Conservation (phyloP, 2,888 invertebrate species). For the Diloba caeruleocephala region DNA sequence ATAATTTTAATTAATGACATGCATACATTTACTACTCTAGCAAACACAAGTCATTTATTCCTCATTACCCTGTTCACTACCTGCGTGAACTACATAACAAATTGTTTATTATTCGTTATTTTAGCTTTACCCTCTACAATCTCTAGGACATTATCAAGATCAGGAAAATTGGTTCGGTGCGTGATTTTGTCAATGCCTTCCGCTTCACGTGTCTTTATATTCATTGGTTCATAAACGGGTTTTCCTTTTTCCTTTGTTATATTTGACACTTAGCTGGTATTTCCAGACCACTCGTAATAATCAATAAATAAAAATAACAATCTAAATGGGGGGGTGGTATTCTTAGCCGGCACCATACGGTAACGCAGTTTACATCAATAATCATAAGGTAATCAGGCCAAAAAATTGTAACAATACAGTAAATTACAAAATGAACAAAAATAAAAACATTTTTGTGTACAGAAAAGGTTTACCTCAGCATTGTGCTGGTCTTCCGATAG, state of each 20-base stretch:
- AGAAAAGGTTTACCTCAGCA: too few species aligned
- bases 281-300: constrained; percentile 20
- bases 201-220: neutral
- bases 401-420: too few species aligned
- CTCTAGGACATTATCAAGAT: constrained; percentile 29
- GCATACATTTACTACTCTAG: too few species aligned
- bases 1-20: too few species aligned
- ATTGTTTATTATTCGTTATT: neutral
- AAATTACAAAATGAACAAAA: too few species aligned
- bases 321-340: too few species aligned
- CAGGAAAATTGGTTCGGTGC: constrained; percentile 27
- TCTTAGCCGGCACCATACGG: too few species aligned
- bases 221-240: constrained; percentile 34
- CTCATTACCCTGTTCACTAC: neutral
- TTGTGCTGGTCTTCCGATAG: too few species aligned
- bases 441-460: too few species aligned
- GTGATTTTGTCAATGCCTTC: constrained; percentile 43
- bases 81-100: neutral
- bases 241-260: constrained; percentile 33
- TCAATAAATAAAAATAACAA: constrained; percentile 17
- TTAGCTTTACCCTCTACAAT: constrained; percentile 7
- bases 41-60: constrained; percentile 1
- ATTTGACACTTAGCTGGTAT: constrained; percentile 30
- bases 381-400: too few species aligned
- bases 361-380: too few species aligned